These are phyloP conservation scores for Halyomorpha halys DNA, from an alignment of 1,140 invertebrate genomes.

Conservation along the genomic window DNA sequence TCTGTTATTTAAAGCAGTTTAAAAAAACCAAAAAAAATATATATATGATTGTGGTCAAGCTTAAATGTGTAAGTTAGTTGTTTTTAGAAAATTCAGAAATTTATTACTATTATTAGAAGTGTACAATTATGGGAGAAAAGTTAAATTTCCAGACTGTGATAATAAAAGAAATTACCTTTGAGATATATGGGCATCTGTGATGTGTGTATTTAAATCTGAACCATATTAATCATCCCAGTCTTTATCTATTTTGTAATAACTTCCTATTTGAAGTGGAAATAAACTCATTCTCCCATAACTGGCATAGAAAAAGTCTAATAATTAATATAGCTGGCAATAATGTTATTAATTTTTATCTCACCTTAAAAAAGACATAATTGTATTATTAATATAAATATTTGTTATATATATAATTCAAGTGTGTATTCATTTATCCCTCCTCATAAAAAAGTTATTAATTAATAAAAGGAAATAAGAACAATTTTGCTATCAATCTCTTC, in stretches of 20 bases:
- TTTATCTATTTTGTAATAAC: slow-evolving; percentile 19
- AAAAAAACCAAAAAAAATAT: neutral
- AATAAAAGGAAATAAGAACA: too few relatives aligned
- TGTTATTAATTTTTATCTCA: slow-evolving; percentile 27
- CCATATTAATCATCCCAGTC: slow-evolving; percentile 11
- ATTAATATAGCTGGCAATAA: slow-evolving; percentile 25
- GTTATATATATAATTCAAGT: slow-evolving; percentile 9
- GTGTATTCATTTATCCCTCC: neutral
- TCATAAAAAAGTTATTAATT: neutral
- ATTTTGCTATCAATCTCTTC: too few relatives aligned
- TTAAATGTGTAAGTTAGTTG: slow-evolving; percentile 12
- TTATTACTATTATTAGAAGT: slow-evolving; percentile 4
- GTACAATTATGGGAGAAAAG: slow-evolving; percentile 22
- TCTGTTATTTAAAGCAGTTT: neutral
- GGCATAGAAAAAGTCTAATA: slow-evolving; percentile 17
- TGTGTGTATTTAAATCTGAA: slow-evolving; percentile 18
- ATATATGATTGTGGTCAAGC: slow-evolving; percentile 12
- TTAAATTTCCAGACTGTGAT: slow-evolving; percentile 25
- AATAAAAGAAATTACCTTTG: slow-evolving; percentile 18
- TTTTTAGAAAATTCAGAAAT: slow-evolving; percentile 18
- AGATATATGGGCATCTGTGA: slow-evolving; percentile 18
- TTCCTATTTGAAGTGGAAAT: slow-evolving; percentile 8
- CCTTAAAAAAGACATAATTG: slow-evolving; percentile 27
- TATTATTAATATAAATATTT: slow-evolving; percentile 26
- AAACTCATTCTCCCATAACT: slow-evolving; percentile 17